These are phyloP conservation scores for Oscheius sp. DNA, from an alignment of 1,140 invertebrate genomes.

Conservation along the genomic window DNA sequence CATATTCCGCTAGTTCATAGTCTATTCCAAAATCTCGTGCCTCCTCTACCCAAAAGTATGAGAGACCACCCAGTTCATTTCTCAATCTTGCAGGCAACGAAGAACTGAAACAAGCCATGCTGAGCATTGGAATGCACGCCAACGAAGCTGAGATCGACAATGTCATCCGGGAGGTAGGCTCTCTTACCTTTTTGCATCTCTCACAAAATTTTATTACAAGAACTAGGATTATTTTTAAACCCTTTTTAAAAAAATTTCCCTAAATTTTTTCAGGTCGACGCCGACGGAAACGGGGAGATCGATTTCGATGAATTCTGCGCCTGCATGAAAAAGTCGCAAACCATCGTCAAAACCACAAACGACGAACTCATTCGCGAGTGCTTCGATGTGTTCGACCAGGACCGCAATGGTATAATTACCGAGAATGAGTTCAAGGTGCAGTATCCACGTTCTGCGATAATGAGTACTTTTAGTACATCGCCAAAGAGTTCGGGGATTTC, in stretches of 20 bases:
- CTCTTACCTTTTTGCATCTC: background rate
- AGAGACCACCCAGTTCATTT: too few relatives aligned
- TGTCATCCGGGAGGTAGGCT: conserved; percentile 53
- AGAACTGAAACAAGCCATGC: conserved; percentile 56
- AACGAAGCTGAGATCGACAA: conserved; percentile 53
- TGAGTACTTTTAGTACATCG: conserved; percentile 53
- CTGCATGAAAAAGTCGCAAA: conserved; percentile 60
- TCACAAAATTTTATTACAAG: background rate
- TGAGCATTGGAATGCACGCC: conserved; percentile 53
- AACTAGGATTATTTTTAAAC: background rate
- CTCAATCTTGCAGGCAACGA: conserved; percentile 44
- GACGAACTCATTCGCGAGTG: conserved; percentile 58
- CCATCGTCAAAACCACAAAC: conserved; percentile 47
- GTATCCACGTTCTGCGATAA: background rate
- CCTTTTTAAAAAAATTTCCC: background rate
- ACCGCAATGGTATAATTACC: conserved; percentile 57
- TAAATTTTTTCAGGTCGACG: conserved; percentile 52
- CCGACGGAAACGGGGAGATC: conserved; percentile 60
- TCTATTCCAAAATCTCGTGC: too few relatives aligned
- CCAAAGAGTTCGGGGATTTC: conserved; percentile 59
- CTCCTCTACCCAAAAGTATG: too few relatives aligned
- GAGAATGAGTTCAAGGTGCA: conserved; percentile 59
- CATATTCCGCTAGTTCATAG: too few relatives aligned
- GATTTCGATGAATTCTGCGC: conserved; percentile 60
- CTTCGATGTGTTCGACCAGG: conserved; percentile 60